Evolutionary conservation across 2,113 vertebrate species (phyloP).

Genomic region (Himantopus leucocephalus): DNA sequence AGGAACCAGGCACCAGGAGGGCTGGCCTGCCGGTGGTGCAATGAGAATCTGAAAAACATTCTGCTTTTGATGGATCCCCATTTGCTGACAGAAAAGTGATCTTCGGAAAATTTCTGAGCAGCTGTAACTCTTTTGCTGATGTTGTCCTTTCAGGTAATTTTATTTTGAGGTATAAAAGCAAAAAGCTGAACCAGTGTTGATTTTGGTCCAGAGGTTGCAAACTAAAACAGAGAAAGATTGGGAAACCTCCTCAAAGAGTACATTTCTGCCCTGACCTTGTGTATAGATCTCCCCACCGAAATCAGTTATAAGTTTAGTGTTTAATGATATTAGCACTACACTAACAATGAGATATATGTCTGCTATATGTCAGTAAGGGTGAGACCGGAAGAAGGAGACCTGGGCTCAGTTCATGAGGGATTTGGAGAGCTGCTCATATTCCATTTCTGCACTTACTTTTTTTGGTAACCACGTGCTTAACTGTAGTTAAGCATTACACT

Average conservation of each 20-base stretch:
- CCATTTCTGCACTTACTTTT: not conserved
- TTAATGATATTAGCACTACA: not conserved
- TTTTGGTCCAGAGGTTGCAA: not conserved
- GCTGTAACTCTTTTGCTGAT: not conserved
- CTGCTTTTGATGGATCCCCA: not conserved
- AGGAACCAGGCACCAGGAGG: not conserved
- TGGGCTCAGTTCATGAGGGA: not conserved
- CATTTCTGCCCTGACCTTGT: not conserved
- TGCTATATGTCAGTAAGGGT: not conserved
- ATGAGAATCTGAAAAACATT: not conserved
- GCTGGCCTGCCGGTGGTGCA: accelerated
- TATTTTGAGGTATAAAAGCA: not conserved
- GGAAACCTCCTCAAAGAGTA: not conserved
- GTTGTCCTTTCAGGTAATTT: not conserved
- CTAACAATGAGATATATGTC: not conserved
- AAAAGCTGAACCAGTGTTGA: not conserved
- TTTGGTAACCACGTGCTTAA: not conserved
- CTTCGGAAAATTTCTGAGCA: not conserved
- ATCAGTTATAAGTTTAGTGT: not conserved
- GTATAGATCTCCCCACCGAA: not conserved
- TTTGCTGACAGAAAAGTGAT: not conserved
- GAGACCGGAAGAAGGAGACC: not conserved
- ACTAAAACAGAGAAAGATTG: not conserved
- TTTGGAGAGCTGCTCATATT: not conserved
- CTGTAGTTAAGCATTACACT: not conserved